A percentile compares a stretch with the other conserved stretches of the same genome.
phyloP scores from a whole-genome alignment of 2,113 vertebrate genomes.

The Macquaria ambigua region DNA sequence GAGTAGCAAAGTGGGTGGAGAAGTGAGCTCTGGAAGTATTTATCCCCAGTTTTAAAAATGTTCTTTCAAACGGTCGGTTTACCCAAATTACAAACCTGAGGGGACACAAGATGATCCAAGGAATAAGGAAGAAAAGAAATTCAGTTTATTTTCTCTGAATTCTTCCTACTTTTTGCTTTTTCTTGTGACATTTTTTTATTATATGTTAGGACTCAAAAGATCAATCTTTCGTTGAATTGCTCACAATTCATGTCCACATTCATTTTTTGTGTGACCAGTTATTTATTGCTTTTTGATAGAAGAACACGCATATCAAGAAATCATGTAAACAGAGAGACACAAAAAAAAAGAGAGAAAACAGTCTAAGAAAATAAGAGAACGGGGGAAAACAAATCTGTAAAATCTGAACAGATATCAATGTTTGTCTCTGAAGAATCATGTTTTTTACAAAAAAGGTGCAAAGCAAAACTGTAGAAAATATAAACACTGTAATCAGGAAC shows the following conservation, averaged over 20 bases:
- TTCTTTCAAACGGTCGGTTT: conserved; percentile 8
- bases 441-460: too few relatives aligned
- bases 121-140: background rate
- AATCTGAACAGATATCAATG: too few relatives aligned
- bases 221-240: too few relatives aligned
- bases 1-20: conserved; percentile 32
- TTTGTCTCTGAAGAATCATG: too few relatives aligned
- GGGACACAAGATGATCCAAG: background rate
- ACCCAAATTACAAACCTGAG: background rate
- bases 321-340: background rate
- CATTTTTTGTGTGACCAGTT: background rate
- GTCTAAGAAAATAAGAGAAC: too few relatives aligned
- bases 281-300: background rate
- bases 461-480: too few relatives aligned
- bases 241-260: too few relatives aligned
- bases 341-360: too few relatives aligned
- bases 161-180: background rate
- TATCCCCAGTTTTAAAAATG: background rate
- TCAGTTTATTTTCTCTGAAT: background rate
- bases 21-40: background rate
- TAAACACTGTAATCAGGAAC: too few relatives aligned
- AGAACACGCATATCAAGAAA: background rate
- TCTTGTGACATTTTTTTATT: background rate
- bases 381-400: too few relatives aligned
- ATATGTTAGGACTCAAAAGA: too few relatives aligned